phyloP scores from a whole-genome alignment of 1,140 invertebrate species.

The Listronotus bonariensis region DNA sequence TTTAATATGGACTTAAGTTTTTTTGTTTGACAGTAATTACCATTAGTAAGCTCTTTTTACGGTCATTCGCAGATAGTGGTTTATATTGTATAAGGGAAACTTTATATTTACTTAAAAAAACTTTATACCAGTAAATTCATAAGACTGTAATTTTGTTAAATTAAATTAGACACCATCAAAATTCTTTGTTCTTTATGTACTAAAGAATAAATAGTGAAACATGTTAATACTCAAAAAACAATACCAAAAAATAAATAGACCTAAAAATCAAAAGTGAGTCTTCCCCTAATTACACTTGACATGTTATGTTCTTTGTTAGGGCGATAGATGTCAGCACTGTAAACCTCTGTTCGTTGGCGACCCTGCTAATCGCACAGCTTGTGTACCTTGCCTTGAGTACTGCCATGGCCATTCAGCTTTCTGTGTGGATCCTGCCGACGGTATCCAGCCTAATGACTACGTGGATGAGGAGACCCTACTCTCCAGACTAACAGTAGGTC shows the following conservation, averaged over 20 bases:
- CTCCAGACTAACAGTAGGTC: slow-evolving; percentile 67
- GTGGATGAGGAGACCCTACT: slow-evolving; percentile 54
- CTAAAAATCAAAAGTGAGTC: too few species aligned
- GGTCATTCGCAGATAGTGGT: too few species aligned
- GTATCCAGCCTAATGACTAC: slow-evolving; percentile 41
- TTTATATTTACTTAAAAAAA: too few species aligned
- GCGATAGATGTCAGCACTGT: slow-evolving; percentile 85
- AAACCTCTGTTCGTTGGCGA: slow-evolving; percentile 88
- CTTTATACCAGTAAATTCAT: too few species aligned
- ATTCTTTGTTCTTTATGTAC: too few species aligned
- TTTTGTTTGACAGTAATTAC: not conserved
- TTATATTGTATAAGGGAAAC: too few species aligned
- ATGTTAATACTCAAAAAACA: too few species aligned
- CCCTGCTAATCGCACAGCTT: slow-evolving; percentile 82
- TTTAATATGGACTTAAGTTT: not conserved
- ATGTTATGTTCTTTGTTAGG: slow-evolving; percentile 55
- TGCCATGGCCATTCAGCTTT: slow-evolving; percentile 87
- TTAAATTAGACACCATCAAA: too few species aligned
- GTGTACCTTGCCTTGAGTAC: slow-evolving; percentile 84
- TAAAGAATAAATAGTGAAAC: too few species aligned
- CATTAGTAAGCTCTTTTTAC: not conserved
- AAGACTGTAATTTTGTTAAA: too few species aligned
- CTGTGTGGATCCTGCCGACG: slow-evolving; percentile 66
- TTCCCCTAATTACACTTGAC: too few species aligned
- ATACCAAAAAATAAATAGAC: too few species aligned